Evolutionary conservation across 92 coral and sea anemone species (phyloP).

Genomic region (Epizoanthus fatuus): DNA sequence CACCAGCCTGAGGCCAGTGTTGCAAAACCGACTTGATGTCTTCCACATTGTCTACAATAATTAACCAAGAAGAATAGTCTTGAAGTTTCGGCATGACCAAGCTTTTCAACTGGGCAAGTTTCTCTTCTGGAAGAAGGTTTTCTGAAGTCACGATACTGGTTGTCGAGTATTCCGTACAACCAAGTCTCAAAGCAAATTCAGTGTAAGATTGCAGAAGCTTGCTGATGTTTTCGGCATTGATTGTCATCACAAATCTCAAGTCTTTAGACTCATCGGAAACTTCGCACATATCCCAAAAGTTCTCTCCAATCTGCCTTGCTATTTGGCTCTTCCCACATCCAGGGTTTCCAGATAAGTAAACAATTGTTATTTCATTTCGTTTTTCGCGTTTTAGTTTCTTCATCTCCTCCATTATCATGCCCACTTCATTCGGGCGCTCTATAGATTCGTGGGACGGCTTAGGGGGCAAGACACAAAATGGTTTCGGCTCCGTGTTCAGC

Average conservation of each 20-base stretch:
- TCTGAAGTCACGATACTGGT: no score
- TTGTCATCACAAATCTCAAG: not conserved
- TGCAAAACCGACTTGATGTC: no score
- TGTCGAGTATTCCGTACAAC: no score
- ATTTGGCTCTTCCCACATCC: not conserved
- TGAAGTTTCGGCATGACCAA: not conserved
- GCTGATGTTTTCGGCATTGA: not conserved
- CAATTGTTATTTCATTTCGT: not conserved
- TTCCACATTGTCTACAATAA: no score
- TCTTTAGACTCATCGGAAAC: not conserved
- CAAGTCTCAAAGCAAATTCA: not conserved
- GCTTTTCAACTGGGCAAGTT: not conserved
- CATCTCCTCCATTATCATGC: no score
- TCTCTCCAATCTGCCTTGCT: no score
- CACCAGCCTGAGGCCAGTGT: no score
- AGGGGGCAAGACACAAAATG: not conserved
- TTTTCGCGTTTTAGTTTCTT: no score
- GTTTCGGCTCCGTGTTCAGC: no score
- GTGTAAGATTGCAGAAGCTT: not conserved
- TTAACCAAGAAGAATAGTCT: no score
- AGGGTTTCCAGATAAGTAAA: not conserved
- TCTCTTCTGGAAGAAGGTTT: not conserved
- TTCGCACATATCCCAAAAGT: no score
- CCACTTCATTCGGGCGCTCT: not conserved
- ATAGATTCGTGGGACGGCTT: not conserved